Base-by-base conservation (phyloP, 1,140 invertebrate species). In the Drosophila tropicalis region DNA sequence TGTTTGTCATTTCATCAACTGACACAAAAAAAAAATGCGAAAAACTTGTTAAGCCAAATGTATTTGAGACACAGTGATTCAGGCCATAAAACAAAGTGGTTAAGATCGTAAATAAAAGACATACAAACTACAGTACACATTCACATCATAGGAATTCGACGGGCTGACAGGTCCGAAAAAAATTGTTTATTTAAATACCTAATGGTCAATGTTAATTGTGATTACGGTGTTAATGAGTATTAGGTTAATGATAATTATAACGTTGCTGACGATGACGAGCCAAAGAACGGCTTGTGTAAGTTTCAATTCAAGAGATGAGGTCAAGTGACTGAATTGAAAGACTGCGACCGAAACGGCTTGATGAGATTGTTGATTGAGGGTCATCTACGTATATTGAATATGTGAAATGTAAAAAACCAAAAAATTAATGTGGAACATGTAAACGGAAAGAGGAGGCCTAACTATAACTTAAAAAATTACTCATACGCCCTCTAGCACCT, bases 41-140 rank as follows among this genome's bases (percentile, higher is more conserved):
- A 56, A 15, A 32, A 32, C 22, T 34, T 57, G 55, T 57, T 57
- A 56, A 56, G 25, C 32, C 29, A 56, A 40, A 40, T 29, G 29
- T 40, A 64, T 22, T 56, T 32, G 13, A 57, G 36, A 29, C 15
- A 61, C 12, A 56, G 25, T 32, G 25, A 57, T 32, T 57, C 55
- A 34, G n/a, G 55, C n/a, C 15, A 19, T 19, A 17, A 67, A 39
- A 12, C 34, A 67, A 6, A 56, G 44, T 51, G 44, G 15, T 58
- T 41, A 17, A 40, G 13, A 56, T 76, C 41, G 56, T 67, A 67
- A 79, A 71, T 70, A 70, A 69, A 72, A 70, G 68, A 61, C 60
- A 72, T 75, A 70, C 70, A 54, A 67, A 40, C 60, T 56, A 47
- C 51, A 79, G n/a, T 13, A 13, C 66, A 13, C 66, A 47, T 39